Percentiles rank a stretch among this genome's conserved stretches.
These are phyloP conservation scores for Petroica traversi DNA, from an alignment of 2,113 vertebrate genomes.

Conservation along the genomic window DNA sequence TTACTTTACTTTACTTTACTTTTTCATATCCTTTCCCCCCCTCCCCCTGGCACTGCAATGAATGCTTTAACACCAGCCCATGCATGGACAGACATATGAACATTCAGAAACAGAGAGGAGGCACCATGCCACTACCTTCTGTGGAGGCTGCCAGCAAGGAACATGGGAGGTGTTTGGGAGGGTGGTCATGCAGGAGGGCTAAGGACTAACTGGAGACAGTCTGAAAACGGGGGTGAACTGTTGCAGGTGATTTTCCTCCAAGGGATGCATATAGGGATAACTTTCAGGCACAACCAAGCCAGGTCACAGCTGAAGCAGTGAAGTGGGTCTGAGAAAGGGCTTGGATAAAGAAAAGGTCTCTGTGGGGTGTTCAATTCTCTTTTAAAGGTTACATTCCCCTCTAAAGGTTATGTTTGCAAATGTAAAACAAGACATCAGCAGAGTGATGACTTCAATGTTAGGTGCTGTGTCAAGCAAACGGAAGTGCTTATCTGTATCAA, in stretches of 20 bases:
- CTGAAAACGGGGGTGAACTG: neutral
- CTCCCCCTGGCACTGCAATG: rapidly evolving
- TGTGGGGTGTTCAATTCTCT: neutral
- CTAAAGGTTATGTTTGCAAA: conserved; percentile 37
- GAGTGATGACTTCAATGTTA: neutral
- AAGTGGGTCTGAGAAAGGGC: neutral
- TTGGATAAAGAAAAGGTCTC: neutral
- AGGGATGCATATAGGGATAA: neutral
- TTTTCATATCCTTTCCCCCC: neutral
- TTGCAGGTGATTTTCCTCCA: neutral
- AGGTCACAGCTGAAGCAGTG: neutral
- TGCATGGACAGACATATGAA: rapidly evolving
- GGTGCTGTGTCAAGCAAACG: neutral
- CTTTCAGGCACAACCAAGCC: neutral
- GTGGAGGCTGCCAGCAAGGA: neutral
- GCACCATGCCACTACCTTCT: neutral
- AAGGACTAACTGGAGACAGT: neutral
- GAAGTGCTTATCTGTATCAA: neutral
- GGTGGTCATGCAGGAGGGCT: neutral
- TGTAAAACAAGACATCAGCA: neutral
- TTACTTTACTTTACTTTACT: neutral
- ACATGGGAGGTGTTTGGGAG: neutral
- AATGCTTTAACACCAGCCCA: neutral
- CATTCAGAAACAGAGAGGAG: neutral
- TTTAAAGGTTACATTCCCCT: conserved; percentile 30